Conservation (phyloP, 2,888 invertebrate genomes). For the Philonicus albiceps region DNA sequence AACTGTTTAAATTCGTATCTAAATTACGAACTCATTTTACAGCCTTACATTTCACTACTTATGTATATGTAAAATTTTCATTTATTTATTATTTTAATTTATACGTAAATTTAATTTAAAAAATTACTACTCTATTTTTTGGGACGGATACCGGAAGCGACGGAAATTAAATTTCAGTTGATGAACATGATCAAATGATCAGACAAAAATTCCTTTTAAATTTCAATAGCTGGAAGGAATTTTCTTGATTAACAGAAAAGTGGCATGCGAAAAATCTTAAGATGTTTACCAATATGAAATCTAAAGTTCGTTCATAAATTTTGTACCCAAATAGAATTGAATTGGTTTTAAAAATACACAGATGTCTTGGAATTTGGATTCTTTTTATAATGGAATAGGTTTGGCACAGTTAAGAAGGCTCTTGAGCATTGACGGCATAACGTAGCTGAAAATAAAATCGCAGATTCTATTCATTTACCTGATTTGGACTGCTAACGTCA, state of each 20-base stretch:
- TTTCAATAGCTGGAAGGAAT: background rate
- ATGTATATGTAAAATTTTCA: too few relatives aligned
- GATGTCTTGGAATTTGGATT: background rate
- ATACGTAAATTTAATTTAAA: too few relatives aligned
- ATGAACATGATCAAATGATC: too few relatives aligned
- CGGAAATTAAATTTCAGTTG: background rate
- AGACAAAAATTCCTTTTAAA: background rate
- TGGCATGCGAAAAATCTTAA: background rate
- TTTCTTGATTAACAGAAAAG: background rate
- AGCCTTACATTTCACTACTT: too few relatives aligned
- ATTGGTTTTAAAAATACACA: background rate
- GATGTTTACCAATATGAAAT: background rate
- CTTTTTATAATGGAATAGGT: background rate
- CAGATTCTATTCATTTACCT: background rate
- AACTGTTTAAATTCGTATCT: too few relatives aligned
- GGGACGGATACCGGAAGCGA: background rate
- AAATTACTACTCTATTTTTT: background rate
- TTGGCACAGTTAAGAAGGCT: background rate
- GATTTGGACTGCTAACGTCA: constrained; percentile 14
- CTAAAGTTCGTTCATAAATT: background rate
- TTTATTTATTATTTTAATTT: too few relatives aligned
- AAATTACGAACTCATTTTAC: too few relatives aligned
- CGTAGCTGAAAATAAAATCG: background rate
- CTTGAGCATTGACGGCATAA: constrained; percentile 19
- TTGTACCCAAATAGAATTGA: background rate